Percentiles rank a stretch among this genome's conserved stretches.
Conservation (phyloP, 1,140 invertebrate genomes). For the Araneus ventricosus region DNA sequence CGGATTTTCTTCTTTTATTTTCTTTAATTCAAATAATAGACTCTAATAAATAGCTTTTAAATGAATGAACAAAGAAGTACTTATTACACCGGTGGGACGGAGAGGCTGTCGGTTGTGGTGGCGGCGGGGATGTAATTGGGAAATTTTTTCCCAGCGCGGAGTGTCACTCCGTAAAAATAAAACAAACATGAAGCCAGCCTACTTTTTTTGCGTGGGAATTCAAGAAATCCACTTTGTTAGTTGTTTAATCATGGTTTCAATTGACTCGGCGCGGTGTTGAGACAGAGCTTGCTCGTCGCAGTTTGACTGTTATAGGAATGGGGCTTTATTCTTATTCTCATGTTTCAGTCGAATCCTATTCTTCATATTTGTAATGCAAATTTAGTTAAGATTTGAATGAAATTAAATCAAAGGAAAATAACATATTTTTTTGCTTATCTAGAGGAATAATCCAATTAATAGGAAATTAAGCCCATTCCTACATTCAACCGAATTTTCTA, state of each 20-base stretch:
- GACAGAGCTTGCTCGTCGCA: too few species aligned
- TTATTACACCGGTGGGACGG: background rate
- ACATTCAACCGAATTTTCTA: too few species aligned
- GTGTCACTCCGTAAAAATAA: constrained; percentile 11
- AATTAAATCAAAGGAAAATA: too few species aligned
- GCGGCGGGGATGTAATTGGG: background rate
- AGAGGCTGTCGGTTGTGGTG: background rate
- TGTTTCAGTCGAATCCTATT: too few species aligned
- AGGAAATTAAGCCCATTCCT: too few species aligned
- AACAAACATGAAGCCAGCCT: background rate
- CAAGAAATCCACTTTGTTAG: background rate
- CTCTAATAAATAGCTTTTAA: constrained; percentile 64
- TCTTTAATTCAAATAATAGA: constrained; percentile 57
- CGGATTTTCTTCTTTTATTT: constrained; percentile 2
- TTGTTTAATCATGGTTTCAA: background rate
- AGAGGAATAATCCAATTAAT: too few species aligned
- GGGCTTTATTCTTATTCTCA: too few species aligned
- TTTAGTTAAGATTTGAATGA: too few species aligned
- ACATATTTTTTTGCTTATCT: too few species aligned
- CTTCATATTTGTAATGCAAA: too few species aligned
- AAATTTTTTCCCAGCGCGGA: background rate
- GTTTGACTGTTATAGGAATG: too few species aligned
- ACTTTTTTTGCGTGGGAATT: background rate
- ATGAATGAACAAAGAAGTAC: constrained; percentile 52
- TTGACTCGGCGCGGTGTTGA: background rate